Evolutionary conservation across 2,888 invertebrate genomes (phyloP).

Genomic region (Leucania comma): DNA sequence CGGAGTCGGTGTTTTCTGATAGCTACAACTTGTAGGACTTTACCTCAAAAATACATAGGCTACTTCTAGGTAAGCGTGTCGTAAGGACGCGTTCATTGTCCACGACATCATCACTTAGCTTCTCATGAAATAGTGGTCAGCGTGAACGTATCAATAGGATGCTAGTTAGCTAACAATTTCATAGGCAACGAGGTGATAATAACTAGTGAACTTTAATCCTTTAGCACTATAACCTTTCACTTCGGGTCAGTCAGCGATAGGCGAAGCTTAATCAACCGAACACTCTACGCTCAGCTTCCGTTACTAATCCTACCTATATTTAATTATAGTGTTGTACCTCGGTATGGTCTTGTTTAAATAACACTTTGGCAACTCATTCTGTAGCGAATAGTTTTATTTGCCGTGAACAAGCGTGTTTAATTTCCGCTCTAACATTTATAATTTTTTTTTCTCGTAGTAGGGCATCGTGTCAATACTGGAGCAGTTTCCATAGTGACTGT

Average conservation of each 20-base stretch:
- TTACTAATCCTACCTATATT: slow-evolving; percentile 57
- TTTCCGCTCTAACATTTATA: slow-evolving; percentile 36
- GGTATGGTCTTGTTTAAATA: slow-evolving; percentile 44
- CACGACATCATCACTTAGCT: too few species aligned
- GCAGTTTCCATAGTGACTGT: slow-evolving; percentile 20
- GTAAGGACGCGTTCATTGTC: too few species aligned
- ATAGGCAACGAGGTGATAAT: slow-evolving; percentile 48
- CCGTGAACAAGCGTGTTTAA: slow-evolving; percentile 45
- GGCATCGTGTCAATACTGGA: slow-evolving; percentile 40
- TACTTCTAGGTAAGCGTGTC: too few species aligned
- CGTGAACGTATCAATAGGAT: not conserved
- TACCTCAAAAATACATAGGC: too few species aligned
- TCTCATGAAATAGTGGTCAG: too few species aligned
- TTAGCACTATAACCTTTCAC: slow-evolving; percentile 58
- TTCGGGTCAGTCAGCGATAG: slow-evolving; percentile 1
- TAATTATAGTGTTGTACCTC: slow-evolving; percentile 45
- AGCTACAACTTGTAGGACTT: too few species aligned
- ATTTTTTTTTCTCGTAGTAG: slow-evolving; percentile 42
- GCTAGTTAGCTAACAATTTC: slow-evolving; percentile 42
- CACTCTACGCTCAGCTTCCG: slow-evolving; percentile 50
- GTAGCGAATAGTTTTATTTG: slow-evolving; percentile 45
- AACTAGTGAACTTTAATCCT: slow-evolving; percentile 55
- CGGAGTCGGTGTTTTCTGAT: too few species aligned
- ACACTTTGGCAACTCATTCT: slow-evolving; percentile 47
- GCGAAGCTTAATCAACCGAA: slow-evolving; percentile 62